Evolutionary conservation across 2,888 invertebrate species (phyloP).

Genomic region (Ormyrus pomaceus): DNA sequence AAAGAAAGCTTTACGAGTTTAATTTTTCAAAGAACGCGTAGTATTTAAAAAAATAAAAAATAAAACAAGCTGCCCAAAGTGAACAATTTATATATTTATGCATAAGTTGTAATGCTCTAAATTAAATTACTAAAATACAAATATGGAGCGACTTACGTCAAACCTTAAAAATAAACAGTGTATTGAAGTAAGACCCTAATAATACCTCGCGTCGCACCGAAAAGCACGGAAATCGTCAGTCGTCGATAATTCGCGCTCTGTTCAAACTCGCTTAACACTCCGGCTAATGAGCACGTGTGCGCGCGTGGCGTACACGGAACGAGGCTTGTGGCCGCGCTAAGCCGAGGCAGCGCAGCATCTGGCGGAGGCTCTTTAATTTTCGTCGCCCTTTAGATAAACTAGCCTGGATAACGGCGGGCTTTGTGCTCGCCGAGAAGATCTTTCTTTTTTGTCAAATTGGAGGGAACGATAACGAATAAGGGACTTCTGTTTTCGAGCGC

Average conservation of each 20-base stretch:
- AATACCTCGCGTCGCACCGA: not conserved
- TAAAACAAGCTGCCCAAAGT: too few relatives aligned
- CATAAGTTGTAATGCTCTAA: too few relatives aligned
- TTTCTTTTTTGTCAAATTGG: conserved; percentile 7
- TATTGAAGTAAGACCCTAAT: not conserved
- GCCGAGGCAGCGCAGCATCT: too few relatives aligned
- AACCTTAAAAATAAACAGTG: not conserved
- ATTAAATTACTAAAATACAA: not conserved
- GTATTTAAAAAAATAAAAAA: too few relatives aligned
- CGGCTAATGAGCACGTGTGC: not conserved
- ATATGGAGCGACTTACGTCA: not conserved
- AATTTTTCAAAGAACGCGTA: too few relatives aligned
- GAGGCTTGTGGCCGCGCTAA: too few relatives aligned
- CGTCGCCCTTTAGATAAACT: conserved; percentile 23
- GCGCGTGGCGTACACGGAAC: too few relatives aligned
- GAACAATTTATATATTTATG: too few relatives aligned
- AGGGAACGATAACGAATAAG: not conserved
- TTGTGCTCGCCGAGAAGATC: not conserved
- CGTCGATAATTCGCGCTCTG: conserved; percentile 27
- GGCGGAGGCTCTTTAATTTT: not conserved
- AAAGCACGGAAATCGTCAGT: conserved; percentile 37
- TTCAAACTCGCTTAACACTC: conserved; percentile 32
- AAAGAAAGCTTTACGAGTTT: too few relatives aligned
- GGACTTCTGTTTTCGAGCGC: too few relatives aligned
- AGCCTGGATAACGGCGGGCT: conserved; percentile 2